Base-by-base conservation (phyloP, 2,797 vertebrate species). In the Amblyopsis hoosieri region DNA sequence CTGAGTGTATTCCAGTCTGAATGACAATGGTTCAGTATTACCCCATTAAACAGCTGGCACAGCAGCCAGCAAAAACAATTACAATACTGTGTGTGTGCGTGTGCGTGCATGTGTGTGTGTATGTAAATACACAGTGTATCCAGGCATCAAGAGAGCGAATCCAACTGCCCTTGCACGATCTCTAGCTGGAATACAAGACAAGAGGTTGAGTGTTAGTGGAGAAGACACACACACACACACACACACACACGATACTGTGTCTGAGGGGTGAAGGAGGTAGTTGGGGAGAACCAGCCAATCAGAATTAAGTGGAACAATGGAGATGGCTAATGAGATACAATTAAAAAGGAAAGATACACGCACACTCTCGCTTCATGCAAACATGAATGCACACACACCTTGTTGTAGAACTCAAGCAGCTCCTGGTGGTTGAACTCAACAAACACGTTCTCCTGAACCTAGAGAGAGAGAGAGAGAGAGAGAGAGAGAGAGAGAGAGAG, bases 391-490 rank as follows among this genome's bases (percentile, higher is more conserved):
- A 37, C 61, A 64, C 15, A 52, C 19, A 65, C 97, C 96, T 99
- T 96, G 89, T 95, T 95, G 89, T 98, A 99, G 92, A 99, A 96
- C 51, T 97, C 94, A 85, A 97, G 95, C 60, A 99, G 92, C 86
- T 99, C 94, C 88, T 93, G 86, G 83, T 99, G 97, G 87, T 74
- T 95, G 73, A 98, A 97, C 88, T 97, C 95, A 76, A 96, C 84
- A 79, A 95, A 95, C 75, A 97, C 84, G 72, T 96, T 95, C 88
- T 97, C 94, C 75, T 93, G 72, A 54, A 78, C 91, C 97, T 98
- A 77, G 60, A 73, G 81, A 14, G 37, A 58, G 15, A 58, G 42
- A 47, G 12, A 57, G 55, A 15, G 55, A 45, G 14, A 19, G 56
- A 37, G 29, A 37, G 7, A 9, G 6, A 15, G 42, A 49, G 11